These are phyloP conservation scores for Troides oblongomaculatus DNA, from an alignment of 2,888 invertebrate genomes.

Conservation along the genomic window DNA sequence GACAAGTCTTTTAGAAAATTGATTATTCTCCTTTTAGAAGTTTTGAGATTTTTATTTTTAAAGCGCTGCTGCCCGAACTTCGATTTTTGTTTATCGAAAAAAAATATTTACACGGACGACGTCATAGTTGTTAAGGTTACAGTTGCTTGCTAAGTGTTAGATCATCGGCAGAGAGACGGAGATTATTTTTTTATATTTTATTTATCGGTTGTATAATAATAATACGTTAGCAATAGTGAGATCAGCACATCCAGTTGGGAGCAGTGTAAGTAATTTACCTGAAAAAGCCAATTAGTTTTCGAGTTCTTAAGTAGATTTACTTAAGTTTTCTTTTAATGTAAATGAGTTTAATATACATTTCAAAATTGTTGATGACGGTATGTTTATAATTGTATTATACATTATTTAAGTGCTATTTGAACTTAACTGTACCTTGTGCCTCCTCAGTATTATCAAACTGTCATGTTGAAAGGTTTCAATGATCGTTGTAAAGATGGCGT, in stretches of 20 bases:
- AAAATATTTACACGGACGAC: constrained; percentile 37
- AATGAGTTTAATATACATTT: neutral
- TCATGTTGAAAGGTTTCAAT: constrained; percentile 10
- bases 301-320: neutral
- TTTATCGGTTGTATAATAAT: constrained; percentile 29
- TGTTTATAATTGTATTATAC: constrained; percentile 10
- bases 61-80: constrained; percentile 45
- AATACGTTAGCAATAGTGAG: constrained; percentile 7
- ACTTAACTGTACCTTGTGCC: constrained; percentile 4
- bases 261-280: neutral
- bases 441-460: constrained; percentile 25
- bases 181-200: constrained; percentile 38
- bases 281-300: neutral
- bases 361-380: neutral
- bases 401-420: constrained; percentile 18
- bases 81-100: constrained; percentile 37
- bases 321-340: neutral
- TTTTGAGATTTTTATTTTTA: constrained; percentile 50
- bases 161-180: constrained; percentile 53
- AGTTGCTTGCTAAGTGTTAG: constrained; percentile 73
- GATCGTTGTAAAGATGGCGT: constrained; percentile 25
- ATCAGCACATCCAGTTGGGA: constrained; percentile 6
- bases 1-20: constrained; percentile 54
- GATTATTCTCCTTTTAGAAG: constrained; percentile 40
- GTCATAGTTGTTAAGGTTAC: constrained; percentile 72